Percentiles rank a stretch among this genome's conserved stretches.
Evolutionary conservation across 2,888 invertebrate genomes (phyloP).

Genomic region (Dendrolimus pini): DNA sequence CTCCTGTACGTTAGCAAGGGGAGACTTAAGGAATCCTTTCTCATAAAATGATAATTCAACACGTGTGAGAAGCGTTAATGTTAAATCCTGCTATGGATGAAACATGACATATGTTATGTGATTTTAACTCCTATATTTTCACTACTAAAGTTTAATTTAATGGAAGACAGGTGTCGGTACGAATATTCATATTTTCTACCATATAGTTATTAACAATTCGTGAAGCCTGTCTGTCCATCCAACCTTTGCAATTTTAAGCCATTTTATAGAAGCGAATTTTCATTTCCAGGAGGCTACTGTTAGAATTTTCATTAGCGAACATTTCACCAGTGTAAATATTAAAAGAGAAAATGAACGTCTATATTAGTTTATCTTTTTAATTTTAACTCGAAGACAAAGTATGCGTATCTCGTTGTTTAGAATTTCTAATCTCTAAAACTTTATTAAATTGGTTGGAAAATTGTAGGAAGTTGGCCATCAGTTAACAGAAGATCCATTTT

Average conservation of each 20-base stretch:
- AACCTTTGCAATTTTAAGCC: conserved; percentile 19
- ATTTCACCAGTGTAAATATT: background rate
- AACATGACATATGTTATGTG: background rate
- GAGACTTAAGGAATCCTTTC: background rate
- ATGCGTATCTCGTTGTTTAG: background rate
- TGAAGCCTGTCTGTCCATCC: conserved; percentile 13
- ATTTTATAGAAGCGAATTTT: conserved; percentile 8
- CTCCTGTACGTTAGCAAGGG: background rate
- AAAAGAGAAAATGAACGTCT: background rate
- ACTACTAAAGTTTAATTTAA: background rate
- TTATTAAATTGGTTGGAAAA: background rate
- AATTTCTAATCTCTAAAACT: background rate
- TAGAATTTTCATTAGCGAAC: background rate
- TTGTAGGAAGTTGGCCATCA: background rate
- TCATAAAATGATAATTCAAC: background rate
- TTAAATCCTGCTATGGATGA: background rate
- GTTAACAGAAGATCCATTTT: background rate
- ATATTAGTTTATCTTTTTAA: background rate
- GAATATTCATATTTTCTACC: conserved; percentile 6
- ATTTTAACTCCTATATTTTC: background rate
- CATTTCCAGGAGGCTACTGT: background rate
- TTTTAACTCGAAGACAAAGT: background rate
- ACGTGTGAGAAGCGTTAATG: background rate
- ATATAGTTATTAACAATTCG: conserved; percentile 19
- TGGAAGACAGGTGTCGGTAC: background rate